Conservation (phyloP, 2,113 vertebrate genomes). For the Campylorhamphus procurvoides region DNA sequence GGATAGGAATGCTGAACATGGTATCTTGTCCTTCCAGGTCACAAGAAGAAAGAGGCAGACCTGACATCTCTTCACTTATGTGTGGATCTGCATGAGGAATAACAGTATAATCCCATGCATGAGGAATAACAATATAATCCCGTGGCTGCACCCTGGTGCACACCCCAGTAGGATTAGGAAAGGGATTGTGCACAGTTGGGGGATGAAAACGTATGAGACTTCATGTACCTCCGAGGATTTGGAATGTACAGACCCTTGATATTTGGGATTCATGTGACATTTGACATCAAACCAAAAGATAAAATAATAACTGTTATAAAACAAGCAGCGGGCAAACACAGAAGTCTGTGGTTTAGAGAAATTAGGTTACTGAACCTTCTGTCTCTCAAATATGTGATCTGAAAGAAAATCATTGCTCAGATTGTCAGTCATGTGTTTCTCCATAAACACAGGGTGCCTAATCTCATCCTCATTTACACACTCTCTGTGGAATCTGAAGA, state of each 20-base stretch:
- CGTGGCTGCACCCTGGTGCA: neutral
- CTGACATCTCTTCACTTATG: neutral
- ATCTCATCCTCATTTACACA: neutral
- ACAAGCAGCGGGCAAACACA: conserved; percentile 16
- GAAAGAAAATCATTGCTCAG: conserved; percentile 48
- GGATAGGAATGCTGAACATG: neutral
- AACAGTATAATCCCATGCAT: neutral
- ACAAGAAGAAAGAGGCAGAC: neutral
- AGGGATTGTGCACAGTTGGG: fast-evolving
- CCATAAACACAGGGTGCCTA: conserved; percentile 23
- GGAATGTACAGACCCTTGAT: neutral
- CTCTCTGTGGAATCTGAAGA: neutral
- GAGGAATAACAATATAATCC: neutral
- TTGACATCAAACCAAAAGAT: neutral
- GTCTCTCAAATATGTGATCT: conserved; percentile 30
- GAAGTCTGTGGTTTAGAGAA: conserved; percentile 27
- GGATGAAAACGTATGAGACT: neutral
- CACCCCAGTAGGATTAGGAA: neutral
- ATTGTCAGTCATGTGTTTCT: conserved; percentile 13
- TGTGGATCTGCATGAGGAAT: neutral
- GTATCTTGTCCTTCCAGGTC: neutral
- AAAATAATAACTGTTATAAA: conserved; percentile 5
- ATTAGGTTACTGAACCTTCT: conserved; percentile 37
- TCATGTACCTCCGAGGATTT: neutral
- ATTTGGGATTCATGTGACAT: neutral